Evolutionary conservation across 2,888 invertebrate genomes (phyloP), one percentile per base, ranked within the genome.

Genomic region (Congeria kusceri): DNA sequence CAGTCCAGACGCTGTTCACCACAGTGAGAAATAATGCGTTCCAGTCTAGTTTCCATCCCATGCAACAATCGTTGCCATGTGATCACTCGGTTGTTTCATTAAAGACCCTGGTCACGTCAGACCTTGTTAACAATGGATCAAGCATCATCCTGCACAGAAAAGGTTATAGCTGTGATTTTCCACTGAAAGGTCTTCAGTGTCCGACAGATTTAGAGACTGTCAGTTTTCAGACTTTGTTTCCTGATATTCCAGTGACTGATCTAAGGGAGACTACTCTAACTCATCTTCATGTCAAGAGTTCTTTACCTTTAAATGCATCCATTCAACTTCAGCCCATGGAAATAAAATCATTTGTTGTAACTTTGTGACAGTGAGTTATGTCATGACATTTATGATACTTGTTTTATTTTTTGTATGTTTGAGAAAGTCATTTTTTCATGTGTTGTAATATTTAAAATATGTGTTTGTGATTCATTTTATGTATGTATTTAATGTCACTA

Each of bases 231-330:
- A 57, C 63, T 58, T 63, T 91, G 44, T 86, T 91, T 47, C 85
- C 78, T 56, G 86, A 85, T 20, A 74, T 88, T 32, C 65, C 71
- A 7, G 49, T 87, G 29, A 53, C 74, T 25, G 69, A 77, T 66
- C 49, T 87, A 78, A 86, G 86, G 75, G 89, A 90, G 76, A 90
- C 89, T 32, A 88, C 89, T 84, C 85, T 91, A 29, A 90, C 91
- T 27, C 89, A 90, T 72, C 73, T 91, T 56, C 79, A 88, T 76
- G 75, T 84, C 18, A 87, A 86, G 72, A 69, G 80, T 57, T 78
- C 63, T 20, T 29, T 87, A 58, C 65, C 76, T 23, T 56, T 85
- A 15, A 76, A 78, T 29, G 59, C 20, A 53, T 79, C 80, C 39
- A 71, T 91, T 53, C 53, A 77, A 28, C 72, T 91, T 20, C 44